Evolutionary conservation across 2,888 invertebrate genomes (phyloP).

Genomic region (Rhagium mordax): DNA sequence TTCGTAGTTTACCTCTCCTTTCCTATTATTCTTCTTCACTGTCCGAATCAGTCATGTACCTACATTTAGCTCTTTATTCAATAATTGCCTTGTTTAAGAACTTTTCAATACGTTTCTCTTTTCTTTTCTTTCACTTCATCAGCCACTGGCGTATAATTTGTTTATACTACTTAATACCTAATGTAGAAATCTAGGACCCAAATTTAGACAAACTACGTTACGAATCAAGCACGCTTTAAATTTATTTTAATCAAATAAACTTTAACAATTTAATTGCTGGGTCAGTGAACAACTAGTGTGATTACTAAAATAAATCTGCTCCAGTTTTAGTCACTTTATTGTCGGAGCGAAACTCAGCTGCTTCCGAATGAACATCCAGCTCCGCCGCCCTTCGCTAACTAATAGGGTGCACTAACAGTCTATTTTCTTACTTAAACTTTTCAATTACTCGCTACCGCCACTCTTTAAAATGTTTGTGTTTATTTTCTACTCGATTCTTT

Average conservation of each 20-base stretch:
- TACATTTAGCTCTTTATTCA: no score
- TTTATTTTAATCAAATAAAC: background rate
- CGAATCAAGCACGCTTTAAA: background rate
- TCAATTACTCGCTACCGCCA: slow-evolving; percentile 28
- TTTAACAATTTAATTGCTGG: background rate
- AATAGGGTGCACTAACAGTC: slow-evolving; percentile 34
- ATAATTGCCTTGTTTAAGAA: no score
- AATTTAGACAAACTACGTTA: no score
- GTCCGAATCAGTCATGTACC: no score
- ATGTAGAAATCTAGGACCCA: no score
- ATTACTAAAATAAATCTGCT: slow-evolving; percentile 44
- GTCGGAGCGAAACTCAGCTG: slow-evolving; percentile 9
- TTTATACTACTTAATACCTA: no score
- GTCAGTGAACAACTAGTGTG: slow-evolving; percentile 32
- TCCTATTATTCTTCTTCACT: no score
- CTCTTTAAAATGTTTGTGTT: slow-evolving; percentile 22
- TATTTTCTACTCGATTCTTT: slow-evolving; percentile 17
- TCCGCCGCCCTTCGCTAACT: slow-evolving; percentile 30
- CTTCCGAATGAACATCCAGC: slow-evolving; percentile 31
- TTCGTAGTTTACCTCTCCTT: no score
- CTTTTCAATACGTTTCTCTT: no score
- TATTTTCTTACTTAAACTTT: slow-evolving; percentile 31
- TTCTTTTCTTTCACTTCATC: no score
- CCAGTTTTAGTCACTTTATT: slow-evolving; percentile 36
- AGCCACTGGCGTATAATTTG: no score